These are phyloP conservation scores for Eleginops maclovinus DNA, from an alignment of 2,113 vertebrate species.

Conservation along the genomic window DNA sequence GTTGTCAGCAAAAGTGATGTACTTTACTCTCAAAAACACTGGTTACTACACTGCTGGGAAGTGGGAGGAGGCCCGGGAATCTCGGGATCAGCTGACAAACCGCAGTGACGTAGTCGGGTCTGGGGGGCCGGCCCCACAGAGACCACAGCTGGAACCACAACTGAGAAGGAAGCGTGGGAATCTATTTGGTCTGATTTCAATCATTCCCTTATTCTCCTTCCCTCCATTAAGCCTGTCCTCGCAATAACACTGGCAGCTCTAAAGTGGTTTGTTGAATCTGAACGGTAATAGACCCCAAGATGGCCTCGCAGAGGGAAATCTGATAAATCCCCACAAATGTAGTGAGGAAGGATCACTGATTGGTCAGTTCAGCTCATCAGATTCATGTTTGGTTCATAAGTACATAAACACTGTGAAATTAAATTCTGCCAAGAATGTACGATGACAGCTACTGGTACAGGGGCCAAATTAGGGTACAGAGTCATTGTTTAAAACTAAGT, in stretches of 20 bases:
- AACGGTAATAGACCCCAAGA: conserved; percentile 34
- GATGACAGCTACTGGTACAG: neutral
- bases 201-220: conserved; percentile 10
- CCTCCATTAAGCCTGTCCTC: conserved; percentile 3
- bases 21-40: conserved; percentile 3
- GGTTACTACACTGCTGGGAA: conserved; percentile 15
- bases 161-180: conserved; percentile 70
- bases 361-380: conserved; percentile 43
- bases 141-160: conserved; percentile 77
- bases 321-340: conserved; percentile 15
- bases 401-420: conserved; percentile 19
- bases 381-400: conserved; percentile 54
- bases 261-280: conserved; percentile 37
- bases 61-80: neutral
- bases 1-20: neutral
- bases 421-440: neutral
- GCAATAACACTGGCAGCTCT: conserved; percentile 16
- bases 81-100: conserved; percentile 64
- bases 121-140: conserved; percentile 50
- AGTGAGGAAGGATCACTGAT: neutral
- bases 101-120: conserved; percentile 68
- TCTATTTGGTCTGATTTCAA: conserved; percentile 23
- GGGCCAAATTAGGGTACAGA: conserved; percentile 18
- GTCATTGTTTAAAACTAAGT: conserved; percentile 40
- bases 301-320: conserved; percentile 20